These are phyloP conservation scores for Macrostomum lignano DNA, from an alignment of 1,140 invertebrate genomes.

Conservation along the genomic window DNA sequence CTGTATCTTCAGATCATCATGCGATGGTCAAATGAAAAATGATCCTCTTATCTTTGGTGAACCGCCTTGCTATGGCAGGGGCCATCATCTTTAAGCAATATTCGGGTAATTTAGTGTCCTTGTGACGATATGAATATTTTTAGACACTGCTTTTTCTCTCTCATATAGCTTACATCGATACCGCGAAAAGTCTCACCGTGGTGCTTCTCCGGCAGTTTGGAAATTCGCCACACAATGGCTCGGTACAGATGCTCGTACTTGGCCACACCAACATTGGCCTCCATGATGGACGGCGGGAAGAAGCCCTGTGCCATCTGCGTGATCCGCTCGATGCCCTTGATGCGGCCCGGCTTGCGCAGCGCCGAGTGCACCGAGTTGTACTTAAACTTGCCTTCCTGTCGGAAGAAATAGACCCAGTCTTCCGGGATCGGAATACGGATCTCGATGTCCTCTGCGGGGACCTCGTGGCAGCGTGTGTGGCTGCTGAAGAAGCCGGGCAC, in stretches of 20 bases:
- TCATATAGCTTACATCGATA: too few species aligned
- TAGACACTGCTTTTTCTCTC: too few species aligned
- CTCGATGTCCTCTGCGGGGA: conserved; percentile 62
- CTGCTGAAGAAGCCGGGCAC: conserved; percentile 81
- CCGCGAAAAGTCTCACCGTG: too few species aligned
- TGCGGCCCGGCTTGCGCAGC: conserved; percentile 42
- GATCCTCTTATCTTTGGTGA: too few species aligned
- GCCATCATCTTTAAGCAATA: too few species aligned
- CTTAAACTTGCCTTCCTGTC: conserved; percentile 83
- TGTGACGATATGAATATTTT: too few species aligned
- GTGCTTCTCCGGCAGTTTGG: conserved; percentile 70
- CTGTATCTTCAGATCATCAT: too few species aligned
- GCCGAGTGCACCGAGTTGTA: conserved; percentile 95
- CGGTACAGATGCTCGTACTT: conserved; percentile 96
- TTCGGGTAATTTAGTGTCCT: too few species aligned
- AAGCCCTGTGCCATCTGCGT: conserved; percentile 9
- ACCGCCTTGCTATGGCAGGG: too few species aligned
- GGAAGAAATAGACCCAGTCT: conserved; percentile 87
- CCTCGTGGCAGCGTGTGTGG: conserved; percentile 55
- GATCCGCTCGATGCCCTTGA: conserved; percentile 28
- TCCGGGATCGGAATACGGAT: conserved; percentile 89
- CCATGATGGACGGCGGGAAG: conserved; percentile 63
- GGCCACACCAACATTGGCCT: conserved; percentile 81
- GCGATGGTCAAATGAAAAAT: too few species aligned
- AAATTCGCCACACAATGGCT: conserved; percentile 87